Evolutionary conservation across 2,797 vertebrate species (phyloP), one percentile per base, ranked within the genome.

Genomic region (Rachycentron canadum): DNA sequence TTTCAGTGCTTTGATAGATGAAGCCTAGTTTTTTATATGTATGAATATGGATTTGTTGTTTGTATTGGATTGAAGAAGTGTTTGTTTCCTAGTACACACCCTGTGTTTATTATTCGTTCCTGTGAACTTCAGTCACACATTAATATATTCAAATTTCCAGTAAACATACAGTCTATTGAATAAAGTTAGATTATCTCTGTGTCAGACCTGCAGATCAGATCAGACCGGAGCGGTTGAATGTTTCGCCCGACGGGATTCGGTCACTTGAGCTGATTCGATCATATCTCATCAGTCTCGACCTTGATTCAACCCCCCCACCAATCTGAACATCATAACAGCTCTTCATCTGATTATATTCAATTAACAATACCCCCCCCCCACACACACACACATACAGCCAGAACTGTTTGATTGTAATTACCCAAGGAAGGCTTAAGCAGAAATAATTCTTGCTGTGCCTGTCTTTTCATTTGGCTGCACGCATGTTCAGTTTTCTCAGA

Each of bases 341-440:
- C 88, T 88, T 80, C 83, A 91, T 89, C 82, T 91, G 85, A 92
- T 91, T 89, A 89, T 88, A 88, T 88, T 89, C 81, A 91, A 91
- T 91, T 92, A 92, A 85, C 82, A 80, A 76, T 41, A 73, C 59
- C 78, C 45, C 58, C 76, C 14, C 12, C 59, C 38, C 87, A 69
- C 68, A 17, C 19, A 25, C 45, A 55, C 69, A 66, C 61, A n/a
- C 55, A 32, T 28, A 30, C 73, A 34, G 32, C 74, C 67, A 73
- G 65, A 69, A 69, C 28, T 0, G 36, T 82, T 78, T 84, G 84
- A 87, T 89, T 88, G 83, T 84, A 87, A 92, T 91, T 86, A 79
- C 63, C 73, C 23, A 5, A 73, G 59, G 74, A 82, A 75, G 79
- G 79, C 75, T 82, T 77, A 67, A 85, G 71, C 78, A 86, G 82